Evolutionary conservation across 2,888 invertebrate genomes (phyloP), one percentile per base, ranked within the genome.

Genomic region (Odontothrips loti): DNA sequence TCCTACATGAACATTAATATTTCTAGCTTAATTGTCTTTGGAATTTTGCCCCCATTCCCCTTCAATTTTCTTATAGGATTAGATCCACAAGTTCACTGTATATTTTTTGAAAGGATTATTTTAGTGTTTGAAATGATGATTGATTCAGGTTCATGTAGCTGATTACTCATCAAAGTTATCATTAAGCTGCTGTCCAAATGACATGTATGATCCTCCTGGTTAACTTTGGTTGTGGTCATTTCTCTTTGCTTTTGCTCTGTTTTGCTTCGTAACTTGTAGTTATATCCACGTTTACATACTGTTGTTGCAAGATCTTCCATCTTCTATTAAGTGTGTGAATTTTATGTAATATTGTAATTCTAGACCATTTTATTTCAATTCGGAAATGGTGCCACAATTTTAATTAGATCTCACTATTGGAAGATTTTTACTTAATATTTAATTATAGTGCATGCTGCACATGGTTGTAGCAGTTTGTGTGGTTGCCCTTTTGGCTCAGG

Each of bases 151-250:
- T 43, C 34, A 43, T 43, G 6, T 43, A 43, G 34, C 2, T 43
- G 34, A 43, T 43, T 4, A 43, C 34, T 43, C 6, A 4, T 43
- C 2, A 4, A 6, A 43, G 34, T 43, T 6, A 58, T 58, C 58
- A 75, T 75, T 27, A 75, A 75, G 27, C 68, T 75, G 23, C 23
- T 23, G 68, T 27, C 12, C 27, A 23, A 75, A 75, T 27, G 68
- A 75, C 27, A 75, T 75, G 6, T 23, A 27, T 75, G 23, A 27
- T 75, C 68, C 68, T 75, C 27, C 23, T 27, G n/a, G 68, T 27
- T 75, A 75, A 75, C 20, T 75, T 75, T 75, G 68, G 68, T 75
- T 75, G 68, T 75, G 68, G 68, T 75, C 27, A 27, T 75, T 75
- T 23, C 68, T 75, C 27, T 75, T 17, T 75, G 68, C 68, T 75